Evolutionary conservation across 2,113 vertebrate species (phyloP).

Genomic region (Ginglymostoma cirratum): DNA sequence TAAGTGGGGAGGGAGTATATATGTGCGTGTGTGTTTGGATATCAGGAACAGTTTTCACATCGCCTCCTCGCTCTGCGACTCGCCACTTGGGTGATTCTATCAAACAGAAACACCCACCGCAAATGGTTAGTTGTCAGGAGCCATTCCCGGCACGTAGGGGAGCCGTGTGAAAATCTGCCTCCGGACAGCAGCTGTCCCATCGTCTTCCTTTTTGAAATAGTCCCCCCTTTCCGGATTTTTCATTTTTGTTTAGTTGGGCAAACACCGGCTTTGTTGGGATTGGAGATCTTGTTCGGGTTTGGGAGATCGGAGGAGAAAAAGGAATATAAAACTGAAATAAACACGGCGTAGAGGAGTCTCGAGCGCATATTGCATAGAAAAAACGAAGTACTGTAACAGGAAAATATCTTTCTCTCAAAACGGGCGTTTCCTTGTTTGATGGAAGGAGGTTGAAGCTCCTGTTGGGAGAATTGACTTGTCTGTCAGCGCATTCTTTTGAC

Average conservation of each 20-base stretch:
- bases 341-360: neutral
- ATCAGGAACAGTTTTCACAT: neutral
- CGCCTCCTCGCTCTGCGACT: neutral
- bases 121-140: constrained; percentile 16
- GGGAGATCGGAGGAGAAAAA: neutral
- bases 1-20: too few relatives aligned
- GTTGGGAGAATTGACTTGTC: neutral
- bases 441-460: neutral
- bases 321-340: neutral
- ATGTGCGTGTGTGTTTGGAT: neutral
- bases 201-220: neutral
- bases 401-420: neutral
- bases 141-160: neutral
- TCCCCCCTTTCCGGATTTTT: neutral
- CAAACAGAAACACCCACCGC: neutral
- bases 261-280: neutral
- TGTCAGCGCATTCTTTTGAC: neutral
- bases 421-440: neutral
- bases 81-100: neutral
- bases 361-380: neutral
- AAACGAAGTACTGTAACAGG: neutral
- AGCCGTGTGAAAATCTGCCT: neutral
- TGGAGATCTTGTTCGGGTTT: neutral
- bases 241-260: neutral
- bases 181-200: neutral